Evolutionary conservation across 1,140 invertebrate species (phyloP), one percentile per base, ranked within the genome.

Genomic region (Ooceraea biroi): DNA sequence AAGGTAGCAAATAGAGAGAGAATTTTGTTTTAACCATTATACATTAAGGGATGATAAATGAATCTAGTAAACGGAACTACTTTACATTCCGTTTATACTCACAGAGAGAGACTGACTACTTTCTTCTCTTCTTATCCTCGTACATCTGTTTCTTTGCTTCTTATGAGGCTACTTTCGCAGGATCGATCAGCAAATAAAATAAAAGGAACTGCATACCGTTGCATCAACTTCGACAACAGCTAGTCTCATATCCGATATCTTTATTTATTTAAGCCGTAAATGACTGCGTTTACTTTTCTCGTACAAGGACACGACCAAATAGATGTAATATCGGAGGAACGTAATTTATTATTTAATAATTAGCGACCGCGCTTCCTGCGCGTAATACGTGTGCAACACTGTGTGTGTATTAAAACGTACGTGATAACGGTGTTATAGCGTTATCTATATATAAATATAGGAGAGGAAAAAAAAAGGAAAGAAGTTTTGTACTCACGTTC

Each of bases 201-300:
- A 36, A 17, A 22, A 78, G 55, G 27, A 78, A 69, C 50, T 4
- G 63, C 71, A 82, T 69, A 63, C 69, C 66, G 46, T 71, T 77
- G 71, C 61, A 83, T 84, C 89, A 89, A 91, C 90, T 91, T 87
- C 78, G 84, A 85, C 90, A 91, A 91, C 82, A 91, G 61, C 92
- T 94, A 94, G 92, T 93, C 92, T 92, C 71, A 82, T 92, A 84
- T 85, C 88, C 88, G 86, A 88, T 89, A 90, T 83, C n/a, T n/a
- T n/a, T n/a, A 36, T 36, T 87, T 87, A 89, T 89, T 90, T 89
- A 88, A 87, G 36, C 60, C 82, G 0, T 84, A 84, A 66, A 30
- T 50, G 27, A 82, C 76, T 86, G 85, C 46, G 76, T 88, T 84
- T 86, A n/a, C 66, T 74, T 86, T 86, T 90, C 66, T 66, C 57